A percentile compares a stretch with the other conserved stretches of the same genome.
These are phyloP conservation scores for Bovichtus variegatus DNA, from an alignment of 2,797 vertebrate genomes.

Conservation along the genomic window DNA sequence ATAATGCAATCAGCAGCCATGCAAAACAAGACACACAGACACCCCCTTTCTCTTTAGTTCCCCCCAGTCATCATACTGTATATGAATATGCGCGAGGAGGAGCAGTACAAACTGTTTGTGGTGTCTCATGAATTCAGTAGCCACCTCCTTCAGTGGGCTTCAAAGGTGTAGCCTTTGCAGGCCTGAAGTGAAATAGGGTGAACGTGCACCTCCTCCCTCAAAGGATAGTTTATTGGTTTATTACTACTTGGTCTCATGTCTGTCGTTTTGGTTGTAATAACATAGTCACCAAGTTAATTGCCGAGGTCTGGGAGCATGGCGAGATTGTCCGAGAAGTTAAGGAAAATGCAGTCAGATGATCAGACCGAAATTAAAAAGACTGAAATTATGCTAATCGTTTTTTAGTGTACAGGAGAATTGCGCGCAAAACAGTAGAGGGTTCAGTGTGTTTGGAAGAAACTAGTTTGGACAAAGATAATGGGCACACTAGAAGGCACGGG, in stretches of 20 bases:
- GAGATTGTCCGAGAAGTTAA: not conserved
- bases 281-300: not conserved
- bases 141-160: not conserved
- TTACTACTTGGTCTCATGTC: not conserved
- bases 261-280: not conserved
- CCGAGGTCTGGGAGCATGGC: not conserved
- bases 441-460: not conserved
- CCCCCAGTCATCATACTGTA: not conserved
- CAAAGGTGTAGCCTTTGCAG: not conserved
- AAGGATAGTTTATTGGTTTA: not conserved
- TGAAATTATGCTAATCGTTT: not conserved
- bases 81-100: not conserved
- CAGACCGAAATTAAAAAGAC: no score
- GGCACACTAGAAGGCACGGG: not conserved
- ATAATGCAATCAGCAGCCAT: slow-evolving; percentile 15
- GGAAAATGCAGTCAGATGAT: not conserved
- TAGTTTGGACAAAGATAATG: not conserved
- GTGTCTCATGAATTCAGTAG: not conserved
- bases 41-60: not conserved
- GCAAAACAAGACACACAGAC: slow-evolving; percentile 13
- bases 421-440: not conserved
- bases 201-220: slow-evolving; percentile 7
- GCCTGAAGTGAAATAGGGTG: not conserved
- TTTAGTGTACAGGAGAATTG: not conserved
- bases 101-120: not conserved